These are phyloP conservation scores for Cryptotermes secundus DNA, from an alignment of 1,140 invertebrate species.

Conservation along the genomic window DNA sequence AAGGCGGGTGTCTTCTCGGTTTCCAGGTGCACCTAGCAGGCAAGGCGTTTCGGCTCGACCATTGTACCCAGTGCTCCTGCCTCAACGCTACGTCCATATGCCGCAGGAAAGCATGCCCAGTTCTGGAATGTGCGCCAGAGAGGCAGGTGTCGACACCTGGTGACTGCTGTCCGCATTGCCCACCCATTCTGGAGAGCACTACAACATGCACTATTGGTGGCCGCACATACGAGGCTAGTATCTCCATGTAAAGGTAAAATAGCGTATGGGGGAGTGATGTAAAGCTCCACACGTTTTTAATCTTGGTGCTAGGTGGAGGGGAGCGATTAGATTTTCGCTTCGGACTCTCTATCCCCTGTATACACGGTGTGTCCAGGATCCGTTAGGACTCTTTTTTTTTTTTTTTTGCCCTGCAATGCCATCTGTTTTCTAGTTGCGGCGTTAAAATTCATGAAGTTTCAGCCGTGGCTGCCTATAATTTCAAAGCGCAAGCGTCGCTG, in stretches of 20 bases:
- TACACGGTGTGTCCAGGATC: no score
- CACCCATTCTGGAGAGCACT: conserved; percentile 55
- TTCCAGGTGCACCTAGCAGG: conserved; percentile 61
- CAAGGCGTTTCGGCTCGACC: conserved; percentile 63
- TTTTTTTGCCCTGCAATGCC: no score
- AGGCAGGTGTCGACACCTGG: conserved; percentile 62
- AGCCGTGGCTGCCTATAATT: no score
- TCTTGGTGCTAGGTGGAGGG: not conserved
- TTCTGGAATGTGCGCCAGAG: conserved; percentile 74
- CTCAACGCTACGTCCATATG: conserved; percentile 75
- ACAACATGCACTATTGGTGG: conserved; percentile 64
- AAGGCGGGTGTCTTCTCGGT: conserved; percentile 69
- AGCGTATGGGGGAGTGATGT: not conserved
- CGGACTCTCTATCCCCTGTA: no score
- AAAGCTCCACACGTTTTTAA: not conserved
- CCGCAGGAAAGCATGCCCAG: conserved; percentile 73
- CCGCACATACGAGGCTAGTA: conserved; percentile 63
- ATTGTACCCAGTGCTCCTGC: conserved; percentile 82
- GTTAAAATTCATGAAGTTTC: no score
- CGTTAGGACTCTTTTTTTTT: no score
- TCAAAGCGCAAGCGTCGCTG: no score
- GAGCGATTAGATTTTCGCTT: no score
- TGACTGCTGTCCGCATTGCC: conserved; percentile 78
- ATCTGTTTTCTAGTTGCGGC: no score
- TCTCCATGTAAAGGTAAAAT: not conserved